Evolutionary conservation across 1,140 invertebrate species (phyloP).

Genomic region (Elymnias hypermnestra): DNA sequence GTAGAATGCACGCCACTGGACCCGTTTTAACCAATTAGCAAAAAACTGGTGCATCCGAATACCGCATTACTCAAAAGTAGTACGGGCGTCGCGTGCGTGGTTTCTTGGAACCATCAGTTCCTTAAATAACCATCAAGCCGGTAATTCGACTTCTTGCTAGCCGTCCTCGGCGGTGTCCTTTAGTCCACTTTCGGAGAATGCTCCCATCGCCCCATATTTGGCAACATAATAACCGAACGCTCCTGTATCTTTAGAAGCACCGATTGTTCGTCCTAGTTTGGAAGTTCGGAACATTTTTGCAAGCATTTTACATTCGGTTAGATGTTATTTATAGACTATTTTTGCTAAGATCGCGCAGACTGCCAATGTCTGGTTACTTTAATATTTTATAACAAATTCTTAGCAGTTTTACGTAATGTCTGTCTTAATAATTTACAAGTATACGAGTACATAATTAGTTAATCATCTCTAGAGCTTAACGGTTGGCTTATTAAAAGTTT

Average conservation of each 20-base stretch:
- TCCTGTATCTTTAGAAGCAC: constrained; percentile 33
- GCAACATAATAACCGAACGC: constrained; percentile 56
- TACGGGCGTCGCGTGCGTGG: constrained; percentile 51
- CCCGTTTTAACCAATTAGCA: constrained; percentile 32
- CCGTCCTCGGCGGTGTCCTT: constrained; percentile 69
- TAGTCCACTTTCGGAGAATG: constrained; percentile 51
- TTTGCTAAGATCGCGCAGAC: background rate
- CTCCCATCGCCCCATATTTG: constrained; percentile 49
- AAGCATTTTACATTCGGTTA: constrained; percentile 26
- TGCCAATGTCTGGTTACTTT: background rate
- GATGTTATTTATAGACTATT: constrained; percentile 18
- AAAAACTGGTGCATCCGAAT: constrained; percentile 42
- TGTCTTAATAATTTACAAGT: too few relatives aligned
- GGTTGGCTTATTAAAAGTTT: background rate
- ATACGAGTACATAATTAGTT: too few relatives aligned
- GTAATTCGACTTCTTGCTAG: constrained; percentile 48
- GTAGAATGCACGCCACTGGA: constrained; percentile 10
- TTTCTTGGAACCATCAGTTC: constrained; percentile 57
- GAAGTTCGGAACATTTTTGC: constrained; percentile 49
- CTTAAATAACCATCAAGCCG: constrained; percentile 53
- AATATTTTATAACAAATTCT: too few relatives aligned
- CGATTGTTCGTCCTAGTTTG: constrained; percentile 67
- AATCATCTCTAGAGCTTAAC: background rate
- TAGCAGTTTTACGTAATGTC: too few relatives aligned
- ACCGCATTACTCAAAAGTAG: constrained; percentile 35